These are phyloP conservation scores for Bombus pyrosoma DNA, from an alignment of 1,140 invertebrate species.

Conservation along the genomic window DNA sequence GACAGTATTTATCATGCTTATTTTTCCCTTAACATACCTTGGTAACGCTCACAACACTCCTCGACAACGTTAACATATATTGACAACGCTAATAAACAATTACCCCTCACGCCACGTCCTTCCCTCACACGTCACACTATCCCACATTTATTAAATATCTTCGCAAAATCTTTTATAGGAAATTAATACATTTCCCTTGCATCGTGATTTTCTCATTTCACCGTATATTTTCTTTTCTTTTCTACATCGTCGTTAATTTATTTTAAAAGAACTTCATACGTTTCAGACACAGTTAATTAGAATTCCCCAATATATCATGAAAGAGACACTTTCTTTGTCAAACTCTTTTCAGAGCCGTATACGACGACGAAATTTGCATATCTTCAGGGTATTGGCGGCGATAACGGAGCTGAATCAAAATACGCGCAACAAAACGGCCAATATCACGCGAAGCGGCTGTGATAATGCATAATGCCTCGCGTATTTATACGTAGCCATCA, in stretches of 20 bases:
- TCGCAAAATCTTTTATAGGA: background rate
- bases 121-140: too few species aligned
- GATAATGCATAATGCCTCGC: slow-evolving; percentile 5
- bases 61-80: too few species aligned
- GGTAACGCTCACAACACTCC: too few species aligned
- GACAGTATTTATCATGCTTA: too few species aligned
- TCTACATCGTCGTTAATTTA: background rate
- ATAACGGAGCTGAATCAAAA: background rate
- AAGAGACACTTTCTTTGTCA: background rate
- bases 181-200: background rate
- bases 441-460: background rate
- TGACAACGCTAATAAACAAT: too few species aligned
- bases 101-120: too few species aligned
- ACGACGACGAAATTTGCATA: slow-evolving; percentile 1
- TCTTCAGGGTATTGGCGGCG: background rate
- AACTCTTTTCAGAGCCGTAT: background rate
- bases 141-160: background rate
- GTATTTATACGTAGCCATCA: slow-evolving; percentile 10
- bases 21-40: too few species aligned
- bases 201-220: too few species aligned
- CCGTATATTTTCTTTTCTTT: too few species aligned
- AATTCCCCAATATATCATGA: too few species aligned
- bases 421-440: slow-evolving; percentile 4
- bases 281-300: background rate
- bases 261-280: background rate